These are phyloP conservation scores for Dendropsophus ebraccatus DNA, from an alignment of 2,113 vertebrate species.

Conservation along the genomic window DNA sequence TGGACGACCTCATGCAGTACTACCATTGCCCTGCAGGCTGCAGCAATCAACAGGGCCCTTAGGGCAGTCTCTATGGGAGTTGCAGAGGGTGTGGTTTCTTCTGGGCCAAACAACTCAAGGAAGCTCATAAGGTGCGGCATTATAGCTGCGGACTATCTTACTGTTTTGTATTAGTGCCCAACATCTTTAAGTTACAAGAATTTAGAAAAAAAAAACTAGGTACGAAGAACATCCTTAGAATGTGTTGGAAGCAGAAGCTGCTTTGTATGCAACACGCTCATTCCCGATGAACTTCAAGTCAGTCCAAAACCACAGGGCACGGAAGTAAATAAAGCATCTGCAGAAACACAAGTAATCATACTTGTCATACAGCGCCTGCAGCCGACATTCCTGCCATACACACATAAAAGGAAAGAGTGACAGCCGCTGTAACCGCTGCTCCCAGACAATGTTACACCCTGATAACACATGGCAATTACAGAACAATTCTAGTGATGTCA, in stretches of 20 bases:
- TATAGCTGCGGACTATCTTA: too few relatives aligned
- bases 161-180: too few relatives aligned
- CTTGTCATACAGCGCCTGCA: conserved; percentile 6
- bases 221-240: background rate
- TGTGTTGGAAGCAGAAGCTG: background rate
- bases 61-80: too few relatives aligned
- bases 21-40: too few relatives aligned
- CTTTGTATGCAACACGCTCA: conserved; percentile 34
- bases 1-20: too few relatives aligned
- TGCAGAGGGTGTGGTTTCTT: too few relatives aligned
- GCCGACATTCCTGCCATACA: conserved; percentile 4
- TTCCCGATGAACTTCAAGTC: conserved; percentile 6
- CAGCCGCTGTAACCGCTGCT: background rate
- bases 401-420: background rate
- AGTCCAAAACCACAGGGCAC: conserved; percentile 14
- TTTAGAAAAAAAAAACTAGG: background rate
- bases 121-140: too few relatives aligned
- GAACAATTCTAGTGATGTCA: too few relatives aligned
- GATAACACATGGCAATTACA: background rate
- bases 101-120: too few relatives aligned
- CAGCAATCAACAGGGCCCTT: too few relatives aligned
- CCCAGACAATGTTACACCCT: background rate
- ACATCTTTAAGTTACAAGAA: background rate
- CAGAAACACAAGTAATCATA: conserved; percentile 29
- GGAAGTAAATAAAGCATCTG: conserved; percentile 35